Conservation (phyloP, 2,797 vertebrate species). For the Sebastes hubbsi region DNA sequence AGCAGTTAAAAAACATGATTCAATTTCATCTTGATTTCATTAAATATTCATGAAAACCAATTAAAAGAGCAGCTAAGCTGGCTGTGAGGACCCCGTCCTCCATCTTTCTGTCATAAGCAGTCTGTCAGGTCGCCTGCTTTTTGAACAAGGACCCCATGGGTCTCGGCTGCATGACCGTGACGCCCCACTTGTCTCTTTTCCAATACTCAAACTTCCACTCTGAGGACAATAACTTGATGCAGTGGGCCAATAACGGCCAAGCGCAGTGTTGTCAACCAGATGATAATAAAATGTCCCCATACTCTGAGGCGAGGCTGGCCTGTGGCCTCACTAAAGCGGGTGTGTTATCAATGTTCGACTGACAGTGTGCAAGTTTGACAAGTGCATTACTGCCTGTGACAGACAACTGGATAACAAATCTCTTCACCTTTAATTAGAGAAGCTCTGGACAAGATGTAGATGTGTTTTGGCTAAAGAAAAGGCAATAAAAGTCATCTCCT, state of each 20-base stretch:
- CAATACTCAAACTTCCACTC: conserved; percentile 32
- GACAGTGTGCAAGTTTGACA: conserved; percentile 5
- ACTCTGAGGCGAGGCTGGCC: not conserved
- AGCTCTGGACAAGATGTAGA: not conserved
- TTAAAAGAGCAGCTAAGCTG: conserved; percentile 92
- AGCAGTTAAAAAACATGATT: conserved; percentile 91
- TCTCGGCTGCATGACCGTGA: conserved; percentile 81
- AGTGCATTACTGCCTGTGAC: not conserved
- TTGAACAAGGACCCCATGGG: conserved; percentile 80
- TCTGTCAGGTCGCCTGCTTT: conserved; percentile 81
- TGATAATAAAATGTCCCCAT: conserved; percentile 16
- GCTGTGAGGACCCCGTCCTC: conserved; percentile 83
- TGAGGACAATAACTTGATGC: conserved; percentile 22
- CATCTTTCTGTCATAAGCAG: conserved; percentile 86
- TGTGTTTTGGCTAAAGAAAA: not conserved
- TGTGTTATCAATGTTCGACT: conserved; percentile 23
- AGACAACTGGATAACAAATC: not conserved
- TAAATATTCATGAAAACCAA: conserved; percentile 97
- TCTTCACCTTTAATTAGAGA: too few species aligned
- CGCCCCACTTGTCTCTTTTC: conserved; percentile 71
- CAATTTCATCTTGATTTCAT: conserved; percentile 93
- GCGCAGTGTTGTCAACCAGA: not conserved
- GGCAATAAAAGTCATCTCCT: not conserved
- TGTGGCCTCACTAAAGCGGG: not conserved
- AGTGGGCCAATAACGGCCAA: not conserved